Evolutionary conservation across 2,888 invertebrate genomes (phyloP), one percentile per base, ranked within the genome.

Genomic region (Xylota segnis): DNA sequence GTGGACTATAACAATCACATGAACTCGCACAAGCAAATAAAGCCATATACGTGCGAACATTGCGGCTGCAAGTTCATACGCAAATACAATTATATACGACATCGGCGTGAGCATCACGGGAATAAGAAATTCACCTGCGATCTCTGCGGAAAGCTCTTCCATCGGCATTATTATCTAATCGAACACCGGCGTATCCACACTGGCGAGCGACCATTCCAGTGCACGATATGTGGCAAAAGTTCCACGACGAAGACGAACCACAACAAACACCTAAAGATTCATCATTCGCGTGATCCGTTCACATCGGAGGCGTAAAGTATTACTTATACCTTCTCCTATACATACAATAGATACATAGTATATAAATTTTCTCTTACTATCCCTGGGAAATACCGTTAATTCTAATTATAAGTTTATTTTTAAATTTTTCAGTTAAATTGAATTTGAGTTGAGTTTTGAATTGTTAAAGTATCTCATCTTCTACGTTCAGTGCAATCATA

Each of bases 181-280:
- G 97, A 97, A 90, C 97, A 98, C 90, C 95, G 96, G 93, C 94
- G 97, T 88, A 96, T 97, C 66, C 97, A 98, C 90, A 96, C 96
- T 76, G 97, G 97, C 0, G 95, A 92, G 83, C 89, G 92, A 68
- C 97, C 97, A 37, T 97, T 95, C 92, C 94, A 96, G 0, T 97
- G 97, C 92, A 96, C 96, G 89, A 96, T 97, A 78, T 97, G 97
- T 92, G 97, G 97, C 34, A 97, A 97, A 93, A 96, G 96, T 7
- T 97, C 97, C 59, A 96, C 96, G 88, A 97, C 97, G 72, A 97
- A 97, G 92, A 97, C 97, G 54, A 97, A 97, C 93, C 97, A 97
- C 90, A 97, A 97, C 90, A 97, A 97, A 91, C 97, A 97, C 92
- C 94, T 97, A 78, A 96, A 96, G 93, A 97, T 97, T 89, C 97